Evolutionary conservation across 2,113 vertebrate species (phyloP).

Genomic region (Perca fluviatilis): DNA sequence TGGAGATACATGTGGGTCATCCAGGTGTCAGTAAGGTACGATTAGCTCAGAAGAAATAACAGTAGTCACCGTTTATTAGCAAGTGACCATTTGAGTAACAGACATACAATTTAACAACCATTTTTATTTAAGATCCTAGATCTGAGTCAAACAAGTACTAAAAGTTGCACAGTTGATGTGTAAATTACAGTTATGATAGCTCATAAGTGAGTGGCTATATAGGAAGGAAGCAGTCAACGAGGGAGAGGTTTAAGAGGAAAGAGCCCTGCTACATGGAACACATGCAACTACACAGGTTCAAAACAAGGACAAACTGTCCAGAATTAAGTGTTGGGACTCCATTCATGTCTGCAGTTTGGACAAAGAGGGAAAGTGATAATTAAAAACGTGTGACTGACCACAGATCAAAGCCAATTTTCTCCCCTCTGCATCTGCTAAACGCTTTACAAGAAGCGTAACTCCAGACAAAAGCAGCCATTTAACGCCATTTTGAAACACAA

Average conservation of each 20-base stretch:
- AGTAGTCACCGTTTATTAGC: neutral
- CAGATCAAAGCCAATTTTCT: slow-evolving; percentile 20
- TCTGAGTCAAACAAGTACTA: no score
- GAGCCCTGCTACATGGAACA: no score
- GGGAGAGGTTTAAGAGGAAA: no score
- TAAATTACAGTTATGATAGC: no score
- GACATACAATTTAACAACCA: neutral
- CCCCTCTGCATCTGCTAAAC: neutral
- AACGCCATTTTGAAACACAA: neutral
- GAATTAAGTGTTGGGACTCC: neutral
- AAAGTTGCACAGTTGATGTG: no score
- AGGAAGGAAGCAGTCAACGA: no score
- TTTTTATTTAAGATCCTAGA: neutral
- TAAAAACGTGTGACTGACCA: neutral
- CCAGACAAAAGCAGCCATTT: slow-evolving; percentile 17
- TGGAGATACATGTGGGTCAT: slow-evolving; percentile 32
- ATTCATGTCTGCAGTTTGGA: neutral
- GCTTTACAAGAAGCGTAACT: slow-evolving; percentile 1
- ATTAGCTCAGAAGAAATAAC: slow-evolving; percentile 17
- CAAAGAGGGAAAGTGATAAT: neutral
- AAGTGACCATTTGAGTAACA: neutral
- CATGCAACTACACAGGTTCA: no score
- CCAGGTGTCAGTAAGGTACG: slow-evolving; percentile 7
- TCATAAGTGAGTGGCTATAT: no score
- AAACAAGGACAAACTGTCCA: neutral